Conservation (phyloP, 2,797 vertebrate genomes). For the Sebastiscus albofasciatus region DNA sequence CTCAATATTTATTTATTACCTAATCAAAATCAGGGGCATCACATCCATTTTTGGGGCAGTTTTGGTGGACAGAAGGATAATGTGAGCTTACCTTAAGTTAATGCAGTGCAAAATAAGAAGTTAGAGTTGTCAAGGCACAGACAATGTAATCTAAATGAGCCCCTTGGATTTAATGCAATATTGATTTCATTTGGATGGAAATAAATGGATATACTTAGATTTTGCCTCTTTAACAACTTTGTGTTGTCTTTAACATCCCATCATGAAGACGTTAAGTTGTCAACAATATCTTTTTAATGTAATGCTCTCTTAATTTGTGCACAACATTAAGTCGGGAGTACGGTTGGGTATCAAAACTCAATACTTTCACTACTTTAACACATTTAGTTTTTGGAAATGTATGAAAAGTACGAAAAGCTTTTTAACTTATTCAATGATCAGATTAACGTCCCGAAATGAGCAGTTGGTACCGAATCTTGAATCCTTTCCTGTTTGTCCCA, state of each 20-base stretch:
- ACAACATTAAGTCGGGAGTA: not conserved
- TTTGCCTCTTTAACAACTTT: not conserved
- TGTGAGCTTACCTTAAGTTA: not conserved
- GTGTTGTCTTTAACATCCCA: not conserved
- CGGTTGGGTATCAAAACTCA: not conserved
- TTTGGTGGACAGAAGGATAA: not conserved
- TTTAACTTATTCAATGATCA: not conserved
- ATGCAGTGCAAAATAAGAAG: not conserved
- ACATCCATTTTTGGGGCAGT: not conserved
- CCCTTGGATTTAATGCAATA: not conserved
- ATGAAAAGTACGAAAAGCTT: not conserved
- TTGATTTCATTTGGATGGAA: not conserved
- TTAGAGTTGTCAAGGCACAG: not conserved
- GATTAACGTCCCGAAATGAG: not conserved
- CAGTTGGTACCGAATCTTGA: too few species aligned
- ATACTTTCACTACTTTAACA: not conserved
- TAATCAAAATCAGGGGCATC: not conserved
- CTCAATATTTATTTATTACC: not conserved
- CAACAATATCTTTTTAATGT: not conserved
- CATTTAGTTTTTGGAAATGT: not conserved
- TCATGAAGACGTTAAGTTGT: not conserved
- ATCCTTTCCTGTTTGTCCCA: too few species aligned
- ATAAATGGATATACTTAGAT: not conserved
- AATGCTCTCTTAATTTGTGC: not conserved
- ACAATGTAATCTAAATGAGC: not conserved